Evolutionary conservation across 1,140 invertebrate genomes (phyloP).

Genomic region (Scylla paramamosain): DNA sequence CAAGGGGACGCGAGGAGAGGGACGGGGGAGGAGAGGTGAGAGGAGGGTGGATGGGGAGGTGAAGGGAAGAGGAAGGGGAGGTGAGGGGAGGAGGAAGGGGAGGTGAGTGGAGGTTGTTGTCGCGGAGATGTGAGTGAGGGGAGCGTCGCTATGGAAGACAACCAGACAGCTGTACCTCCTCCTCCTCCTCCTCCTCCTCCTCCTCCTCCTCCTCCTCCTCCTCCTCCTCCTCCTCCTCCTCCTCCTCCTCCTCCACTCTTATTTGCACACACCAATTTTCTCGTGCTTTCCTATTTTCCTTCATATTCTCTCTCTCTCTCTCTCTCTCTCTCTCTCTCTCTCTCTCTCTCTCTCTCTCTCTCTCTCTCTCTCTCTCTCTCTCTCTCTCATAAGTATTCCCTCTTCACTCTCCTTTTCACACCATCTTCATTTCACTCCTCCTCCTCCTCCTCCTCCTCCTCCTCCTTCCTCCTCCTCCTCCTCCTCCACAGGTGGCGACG

Average conservation of each 20-base stretch:
- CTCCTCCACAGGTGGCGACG: too few relatives aligned
- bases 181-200: not conserved
- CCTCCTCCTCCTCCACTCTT: not conserved
- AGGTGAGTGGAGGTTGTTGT: too few relatives aligned
- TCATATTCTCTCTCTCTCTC: not conserved
- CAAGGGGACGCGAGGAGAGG: not conserved
- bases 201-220: not conserved
- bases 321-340: not conserved
- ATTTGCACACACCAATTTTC: not conserved
- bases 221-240: not conserved
- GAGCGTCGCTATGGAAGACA: not conserved
- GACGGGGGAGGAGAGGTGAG: not conserved
- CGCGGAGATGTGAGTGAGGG: not conserved
- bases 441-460: too few relatives aligned
- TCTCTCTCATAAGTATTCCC: too few relatives aligned
- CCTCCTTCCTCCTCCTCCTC: too few relatives aligned
- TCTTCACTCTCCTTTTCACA: too few relatives aligned
- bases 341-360: slow-evolving; percentile 19
- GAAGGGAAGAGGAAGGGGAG: not conserved
- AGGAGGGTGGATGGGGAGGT: too few relatives aligned
- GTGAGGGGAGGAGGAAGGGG: not conserved
- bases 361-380: slow-evolving; percentile 5
- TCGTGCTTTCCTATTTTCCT: not conserved
- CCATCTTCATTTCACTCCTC: too few relatives aligned
- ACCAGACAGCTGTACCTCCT: not conserved